Evolutionary conservation across 2,888 invertebrate genomes (phyloP), one percentile per base, ranked within the genome.

Genomic region (Himalopsyche tibetana): DNA sequence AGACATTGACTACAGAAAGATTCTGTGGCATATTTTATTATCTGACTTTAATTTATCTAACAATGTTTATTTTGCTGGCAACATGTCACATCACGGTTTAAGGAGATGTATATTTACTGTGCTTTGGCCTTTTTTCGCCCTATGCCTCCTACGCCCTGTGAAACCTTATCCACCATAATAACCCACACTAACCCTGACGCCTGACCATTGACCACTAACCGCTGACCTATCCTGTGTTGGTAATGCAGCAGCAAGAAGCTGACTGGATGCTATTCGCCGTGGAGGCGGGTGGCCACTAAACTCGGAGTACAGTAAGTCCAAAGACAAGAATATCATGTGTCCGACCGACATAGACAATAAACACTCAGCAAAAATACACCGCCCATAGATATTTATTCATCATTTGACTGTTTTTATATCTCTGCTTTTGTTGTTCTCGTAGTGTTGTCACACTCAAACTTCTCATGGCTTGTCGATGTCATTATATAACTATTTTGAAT

Each of bases 241-340:
- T 28, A 79, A 94, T 92, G 92, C 94, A 95, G 94, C 95, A 95
- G 94, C 94, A 95, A 94, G 93, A 93, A 94, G 94, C 92, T 94
- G 91, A 92, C 94, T 91, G 94, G 95, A 92, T 96, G 96, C 95
- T 96, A 96, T 95, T 96, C 96, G 92, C 97, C 97, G 94, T 98
- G 97, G 97, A 96, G 97, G 91, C 96, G 97, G 93, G 97, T 97
- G 93, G 97, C 97, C 93, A 97, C 96, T 94, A 97, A 97, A 94
- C 96, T 97, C 92, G 97, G 97, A 95, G 97, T 98, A 94, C 97
- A 97, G 97, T 97, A 97, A 97, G 97, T 97, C 92, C 92, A 92
- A 89, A 89, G 89, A 83, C 81, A 87, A 89, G 89, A 51, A 90
- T 89, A 90, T 90, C 89, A 90, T 56, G 80, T 69, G 79, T 38